phyloP scores from a whole-genome alignment of 2,113 vertebrate species.

The Tapirus terrestris region DNA sequence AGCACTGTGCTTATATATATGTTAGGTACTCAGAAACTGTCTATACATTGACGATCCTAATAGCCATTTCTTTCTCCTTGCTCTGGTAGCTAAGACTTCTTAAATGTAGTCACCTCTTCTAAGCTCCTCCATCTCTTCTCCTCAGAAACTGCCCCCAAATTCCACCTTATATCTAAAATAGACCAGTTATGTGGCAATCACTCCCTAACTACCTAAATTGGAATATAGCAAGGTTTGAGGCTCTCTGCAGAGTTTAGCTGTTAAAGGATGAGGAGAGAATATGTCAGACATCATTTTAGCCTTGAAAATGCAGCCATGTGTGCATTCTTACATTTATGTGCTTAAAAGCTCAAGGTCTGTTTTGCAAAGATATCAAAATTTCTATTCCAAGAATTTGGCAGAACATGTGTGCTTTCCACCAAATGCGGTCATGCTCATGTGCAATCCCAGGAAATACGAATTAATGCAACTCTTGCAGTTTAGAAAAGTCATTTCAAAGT shows the following conservation, averaged over 20 bases:
- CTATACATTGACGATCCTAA: not conserved
- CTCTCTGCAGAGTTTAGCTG: not conserved
- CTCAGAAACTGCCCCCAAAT: not conserved
- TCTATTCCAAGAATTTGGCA: slow-evolving; percentile 24
- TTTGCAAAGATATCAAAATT: slow-evolving; percentile 52
- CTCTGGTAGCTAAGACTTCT: not conserved
- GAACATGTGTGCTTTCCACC: not conserved
- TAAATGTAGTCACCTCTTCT: not conserved
- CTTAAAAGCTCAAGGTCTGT: slow-evolving; percentile 66
- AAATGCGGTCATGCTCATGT: slow-evolving; percentile 28
- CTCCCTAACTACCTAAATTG: not conserved
- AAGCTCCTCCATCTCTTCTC: not conserved
- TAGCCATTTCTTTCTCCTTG: not conserved
- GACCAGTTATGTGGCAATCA: not conserved
- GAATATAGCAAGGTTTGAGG: not conserved
- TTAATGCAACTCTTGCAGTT: slow-evolving; percentile 55
- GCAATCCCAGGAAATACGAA: slow-evolving; percentile 69
- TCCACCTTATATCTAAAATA: not conserved
- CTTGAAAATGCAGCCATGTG: not conserved
- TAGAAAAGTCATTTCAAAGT: slow-evolving; percentile 65
- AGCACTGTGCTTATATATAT: not conserved
- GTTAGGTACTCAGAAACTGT: not conserved
- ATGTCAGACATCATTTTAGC: slow-evolving; percentile 7
- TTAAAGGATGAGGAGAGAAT: not conserved
- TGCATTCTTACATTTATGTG: not conserved